A percentile compares a stretch with the other conserved stretches of the same genome.
These are phyloP conservation scores for Drosophila virilis DNA, from an alignment of 1,140 invertebrate genomes.

Conservation along the genomic window DNA sequence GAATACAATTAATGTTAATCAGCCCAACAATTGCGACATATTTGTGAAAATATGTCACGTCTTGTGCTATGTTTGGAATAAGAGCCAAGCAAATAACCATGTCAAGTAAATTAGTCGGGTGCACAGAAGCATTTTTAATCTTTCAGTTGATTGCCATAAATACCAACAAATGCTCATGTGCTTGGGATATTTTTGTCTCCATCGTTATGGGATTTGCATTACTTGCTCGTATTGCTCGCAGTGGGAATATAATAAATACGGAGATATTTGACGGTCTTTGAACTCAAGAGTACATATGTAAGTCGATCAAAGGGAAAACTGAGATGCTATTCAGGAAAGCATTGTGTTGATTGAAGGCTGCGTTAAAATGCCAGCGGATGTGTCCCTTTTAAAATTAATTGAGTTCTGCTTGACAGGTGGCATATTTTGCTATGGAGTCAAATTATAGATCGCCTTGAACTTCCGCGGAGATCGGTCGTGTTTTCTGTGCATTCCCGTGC, in stretches of 20 bases:
- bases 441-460: too few species aligned
- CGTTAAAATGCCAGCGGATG: background rate
- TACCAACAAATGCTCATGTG: background rate
- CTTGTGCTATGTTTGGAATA: background rate
- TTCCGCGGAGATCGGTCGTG: too few species aligned
- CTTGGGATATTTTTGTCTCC: background rate
- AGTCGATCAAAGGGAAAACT: slow-evolving; percentile 23
- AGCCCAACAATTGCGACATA: slow-evolving; percentile 52
- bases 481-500: too few species aligned
- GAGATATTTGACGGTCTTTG: slow-evolving; percentile 1
- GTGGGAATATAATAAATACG: background rate
- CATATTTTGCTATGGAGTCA: background rate
- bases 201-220: background rate
- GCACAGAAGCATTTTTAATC: background rate
- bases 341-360: too few species aligned
- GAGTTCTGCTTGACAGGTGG: background rate
- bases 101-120: slow-evolving; percentile 40
- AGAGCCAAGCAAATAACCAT: slow-evolving; percentile 21
- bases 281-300: background rate
- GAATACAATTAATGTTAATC: slow-evolving; percentile 56
- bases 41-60: slow-evolving; percentile 52
- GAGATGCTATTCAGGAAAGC: background rate
- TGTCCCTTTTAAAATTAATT: background rate
- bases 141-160: background rate
- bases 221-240: background rate